Evolutionary conservation across 2,113 vertebrate genomes (phyloP), one percentile per base, ranked within the genome.

Genomic region (Pimephales promelas): DNA sequence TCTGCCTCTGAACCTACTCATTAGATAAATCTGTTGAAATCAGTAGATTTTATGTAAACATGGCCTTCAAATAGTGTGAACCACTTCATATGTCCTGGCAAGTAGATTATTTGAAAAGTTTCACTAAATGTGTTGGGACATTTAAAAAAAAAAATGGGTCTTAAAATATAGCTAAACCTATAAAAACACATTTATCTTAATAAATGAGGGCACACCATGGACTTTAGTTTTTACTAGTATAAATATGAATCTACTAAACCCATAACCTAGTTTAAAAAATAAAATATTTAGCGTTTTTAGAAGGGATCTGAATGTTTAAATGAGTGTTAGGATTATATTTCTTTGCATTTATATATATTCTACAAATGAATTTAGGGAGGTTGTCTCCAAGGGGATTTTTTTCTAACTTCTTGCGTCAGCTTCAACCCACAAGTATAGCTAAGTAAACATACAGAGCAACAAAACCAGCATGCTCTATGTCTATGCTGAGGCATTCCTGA

Each of bases 401-500:
- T 18, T 68, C 8, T 36, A 4, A 68, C 52, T 54, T 20, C 52
- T 54, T 54, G 52, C 18, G 34, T 40, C 66, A 70, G 34, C 36
- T 24, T 47, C 20, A 77, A 28, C 54, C 24, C 26, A 43, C 45
- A 22, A 77, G 52, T 77, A 40, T 77, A 77, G 52, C 5, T 77
- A 40, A 57, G 74, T 77, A 77, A 77, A 77, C 18, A 66, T n/a
- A 74, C 24, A 64, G 45, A 57, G 57, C 78, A 70, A 70, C 10
- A 70, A 20, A 47, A 54, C 61, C 72, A 34, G 62, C 14, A 22
- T 54, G 40, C 59, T 83, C 83, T 54, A n/a, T n/a, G n/a, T n/a
- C n/a, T n/a, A 70, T 83, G 62, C 52, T 72, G 8, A 66, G 26
- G 26, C 62, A 57, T 86, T 72, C 36, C 34, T 79, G 74, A 57